Base-by-base conservation (phyloP, 2,888 invertebrate species). In the Sipunculus nudus region DNA sequence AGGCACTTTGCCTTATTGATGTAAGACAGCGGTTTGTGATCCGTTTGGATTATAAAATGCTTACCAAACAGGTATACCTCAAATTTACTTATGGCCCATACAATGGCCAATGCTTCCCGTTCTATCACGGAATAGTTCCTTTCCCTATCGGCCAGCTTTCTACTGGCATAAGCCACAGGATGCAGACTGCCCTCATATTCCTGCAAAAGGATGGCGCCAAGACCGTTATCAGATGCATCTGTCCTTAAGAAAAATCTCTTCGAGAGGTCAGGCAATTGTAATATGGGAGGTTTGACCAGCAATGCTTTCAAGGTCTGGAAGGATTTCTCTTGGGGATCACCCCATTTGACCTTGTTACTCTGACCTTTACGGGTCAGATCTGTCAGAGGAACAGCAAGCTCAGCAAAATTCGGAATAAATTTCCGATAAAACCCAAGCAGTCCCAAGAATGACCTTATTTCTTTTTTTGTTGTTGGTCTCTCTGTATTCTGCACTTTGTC, bases 191-290 rank as follows among this genome's bases (percentile, higher is more conserved):
- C 61, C 5, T 57, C 55, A 16, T 40, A 21, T 13, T 40, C 39
- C 40, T 65, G 75, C 41, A 65, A 29, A 0, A 74, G 67, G 0
- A 61, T 72, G 0, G 70, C 71, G 2, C 72, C 74, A 6, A 72
- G 46, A 1, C 70, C 74, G 13, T 49, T 54, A 3, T 41, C 52
- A 13, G 65, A 65, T 0, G 70, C 74, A 52, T 75, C 72, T 8
- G 62, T 61, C 32, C 61, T 48, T 6, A 75, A 46, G 8, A 64
- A 39, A 26, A 64, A 61, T 2, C 50, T 56, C n/a, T 59, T 29
- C 3, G n/a, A 5, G 13, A 61, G 47, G 39, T 72, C 62, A 19
- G 71, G 71, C 21, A 65, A 56, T n/a, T 25, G 40, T 25, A 70
- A 38, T 16, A 70, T 25, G 2, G 71, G 65, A 1, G 19, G 26